Evolutionary conservation across 2,888 invertebrate species (phyloP).

Genomic region (Cryptocephalus moraei): DNA sequence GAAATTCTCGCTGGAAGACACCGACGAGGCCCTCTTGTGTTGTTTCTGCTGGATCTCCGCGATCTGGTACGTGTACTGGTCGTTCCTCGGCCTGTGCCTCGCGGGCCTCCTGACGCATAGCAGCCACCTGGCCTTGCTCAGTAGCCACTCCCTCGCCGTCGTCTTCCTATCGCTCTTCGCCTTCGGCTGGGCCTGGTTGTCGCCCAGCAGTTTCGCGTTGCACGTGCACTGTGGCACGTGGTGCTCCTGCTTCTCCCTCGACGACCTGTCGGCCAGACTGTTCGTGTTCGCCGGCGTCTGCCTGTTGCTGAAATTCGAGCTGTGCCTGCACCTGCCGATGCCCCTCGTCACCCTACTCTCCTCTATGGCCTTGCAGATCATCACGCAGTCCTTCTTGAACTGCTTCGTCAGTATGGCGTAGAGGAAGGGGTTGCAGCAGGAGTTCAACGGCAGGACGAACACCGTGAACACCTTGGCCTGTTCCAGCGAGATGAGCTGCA

Average conservation of each 20-base stretch:
- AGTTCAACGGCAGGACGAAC: constrained; percentile 90
- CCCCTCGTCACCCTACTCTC: constrained; percentile 84
- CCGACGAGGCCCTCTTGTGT: constrained; percentile 69
- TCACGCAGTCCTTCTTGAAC: constrained; percentile 94
- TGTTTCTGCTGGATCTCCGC: constrained; percentile 67
- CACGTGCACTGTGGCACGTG: constrained; percentile 48
- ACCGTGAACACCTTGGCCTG: constrained; percentile 89
- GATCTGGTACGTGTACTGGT: constrained; percentile 65
- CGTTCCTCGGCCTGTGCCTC: constrained; percentile 42
- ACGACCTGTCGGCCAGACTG: constrained; percentile 70
- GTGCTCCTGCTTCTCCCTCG: constrained; percentile 57
- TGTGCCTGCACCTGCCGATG: constrained; percentile 76
- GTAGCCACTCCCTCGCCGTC: constrained; percentile 35
- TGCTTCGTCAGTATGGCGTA: constrained; percentile 97
- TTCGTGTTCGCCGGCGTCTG: constrained; percentile 82
- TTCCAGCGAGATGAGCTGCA: constrained; percentile 83
- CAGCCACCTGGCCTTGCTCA: constrained; percentile 41
- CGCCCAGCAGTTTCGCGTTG: constrained; percentile 45
- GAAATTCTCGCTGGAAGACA: constrained; percentile 83
- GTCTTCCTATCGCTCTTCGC: constrained; percentile 28
- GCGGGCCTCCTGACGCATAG: constrained; percentile 36
- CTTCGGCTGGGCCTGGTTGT: constrained; percentile 19
- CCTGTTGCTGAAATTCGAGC: constrained; percentile 78
- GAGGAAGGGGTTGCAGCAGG: constrained; percentile 95
- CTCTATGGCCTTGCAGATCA: constrained; percentile 92